These are phyloP conservation scores for Cervus canadensis DNA, from an alignment of 2,113 vertebrate species.

Conservation along the genomic window DNA sequence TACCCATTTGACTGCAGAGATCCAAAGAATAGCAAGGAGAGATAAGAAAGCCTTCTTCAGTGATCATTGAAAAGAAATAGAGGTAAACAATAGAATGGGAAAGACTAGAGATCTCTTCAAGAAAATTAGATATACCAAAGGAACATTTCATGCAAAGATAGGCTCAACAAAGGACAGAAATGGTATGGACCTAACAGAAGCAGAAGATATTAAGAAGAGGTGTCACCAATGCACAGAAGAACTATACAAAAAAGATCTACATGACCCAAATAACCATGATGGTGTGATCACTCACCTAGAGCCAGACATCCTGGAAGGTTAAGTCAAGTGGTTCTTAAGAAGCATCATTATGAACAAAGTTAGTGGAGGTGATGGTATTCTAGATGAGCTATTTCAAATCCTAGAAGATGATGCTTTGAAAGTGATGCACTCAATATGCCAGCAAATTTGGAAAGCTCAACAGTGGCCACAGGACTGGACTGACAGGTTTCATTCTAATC, in stretches of 20 bases:
- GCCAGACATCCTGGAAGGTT: background rate
- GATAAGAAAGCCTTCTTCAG: background rate
- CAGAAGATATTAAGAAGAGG: background rate
- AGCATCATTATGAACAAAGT: background rate
- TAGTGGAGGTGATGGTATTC: background rate
- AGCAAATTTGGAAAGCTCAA: background rate
- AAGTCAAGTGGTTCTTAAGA: background rate
- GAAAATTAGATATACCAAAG: background rate
- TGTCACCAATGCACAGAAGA: background rate
- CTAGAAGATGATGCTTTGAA: background rate
- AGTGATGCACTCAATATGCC: background rate
- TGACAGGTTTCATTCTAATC: background rate
- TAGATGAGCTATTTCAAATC: background rate
- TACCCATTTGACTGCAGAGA: background rate
- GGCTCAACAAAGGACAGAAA: background rate
- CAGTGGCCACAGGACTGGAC: background rate
- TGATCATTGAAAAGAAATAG: background rate
- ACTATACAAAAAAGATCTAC: background rate
- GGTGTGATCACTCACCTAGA: background rate
- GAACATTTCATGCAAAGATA: background rate
- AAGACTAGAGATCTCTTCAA: background rate
- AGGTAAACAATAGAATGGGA: background rate
- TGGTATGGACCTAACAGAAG: background rate
- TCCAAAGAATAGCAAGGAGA: background rate
- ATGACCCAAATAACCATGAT: background rate